Conservation (phyloP, 2,113 vertebrate species). For the Sclerurus mexicanus region DNA sequence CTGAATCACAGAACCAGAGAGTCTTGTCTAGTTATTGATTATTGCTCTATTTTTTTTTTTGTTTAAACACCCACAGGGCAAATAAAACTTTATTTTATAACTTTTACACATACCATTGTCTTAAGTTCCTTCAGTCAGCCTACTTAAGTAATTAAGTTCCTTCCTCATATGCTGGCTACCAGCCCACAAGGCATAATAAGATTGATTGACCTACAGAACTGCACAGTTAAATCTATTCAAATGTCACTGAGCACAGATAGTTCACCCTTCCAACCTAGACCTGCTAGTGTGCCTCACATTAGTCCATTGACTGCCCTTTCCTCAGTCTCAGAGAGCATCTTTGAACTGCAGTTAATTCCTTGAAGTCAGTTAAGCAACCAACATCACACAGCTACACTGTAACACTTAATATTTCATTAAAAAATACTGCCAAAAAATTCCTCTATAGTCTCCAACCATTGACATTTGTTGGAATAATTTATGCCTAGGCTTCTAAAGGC, state of each 20-base stretch:
- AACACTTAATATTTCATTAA: slow-evolving; percentile 37
- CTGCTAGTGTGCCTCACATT: neutral
- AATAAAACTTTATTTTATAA: neutral
- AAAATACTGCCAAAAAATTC: neutral
- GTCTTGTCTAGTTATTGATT: neutral
- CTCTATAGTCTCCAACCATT: neutral
- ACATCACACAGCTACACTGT: neutral
- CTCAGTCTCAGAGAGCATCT: neutral
- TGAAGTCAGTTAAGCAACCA: neutral
- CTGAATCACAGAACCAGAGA: neutral
- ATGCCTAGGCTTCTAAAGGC: neutral
- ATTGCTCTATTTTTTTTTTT: neutral
- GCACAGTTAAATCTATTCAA: neutral
- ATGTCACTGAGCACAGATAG: neutral
- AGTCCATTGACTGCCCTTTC: neutral
- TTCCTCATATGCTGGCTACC: neutral
- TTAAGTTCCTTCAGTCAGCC: neutral
- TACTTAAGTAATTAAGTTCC: neutral
- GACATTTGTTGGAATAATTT: slow-evolving; percentile 46
- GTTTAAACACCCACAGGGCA: neutral
- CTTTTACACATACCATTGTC: neutral
- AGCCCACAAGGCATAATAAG: neutral
- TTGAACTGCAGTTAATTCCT: neutral
- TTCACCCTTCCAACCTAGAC: neutral
- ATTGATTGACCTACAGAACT: neutral